phyloP scores from a whole-genome alignment of 2,113 vertebrate species.

The Dipodomys stephensi region DNA sequence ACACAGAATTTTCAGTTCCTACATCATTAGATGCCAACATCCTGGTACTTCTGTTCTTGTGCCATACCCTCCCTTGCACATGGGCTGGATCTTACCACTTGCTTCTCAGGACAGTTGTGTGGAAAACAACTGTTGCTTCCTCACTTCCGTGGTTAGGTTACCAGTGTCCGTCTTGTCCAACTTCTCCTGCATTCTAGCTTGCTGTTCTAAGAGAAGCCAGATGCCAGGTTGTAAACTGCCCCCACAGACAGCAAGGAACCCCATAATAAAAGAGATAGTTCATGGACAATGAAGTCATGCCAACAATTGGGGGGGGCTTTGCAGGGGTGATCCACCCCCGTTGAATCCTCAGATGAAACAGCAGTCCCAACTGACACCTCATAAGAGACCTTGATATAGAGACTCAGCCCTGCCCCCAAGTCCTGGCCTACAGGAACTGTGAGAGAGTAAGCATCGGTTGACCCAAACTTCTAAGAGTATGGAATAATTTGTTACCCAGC shows the following conservation, averaged over 20 bases:
- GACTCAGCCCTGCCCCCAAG: background rate
- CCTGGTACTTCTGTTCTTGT: background rate
- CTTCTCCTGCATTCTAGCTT: background rate
- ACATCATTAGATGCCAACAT: background rate
- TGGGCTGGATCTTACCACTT: background rate
- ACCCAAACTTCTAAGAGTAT: background rate
- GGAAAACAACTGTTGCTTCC: too few species aligned
- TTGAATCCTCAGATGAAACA: fast-evolving
- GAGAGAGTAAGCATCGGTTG: background rate
- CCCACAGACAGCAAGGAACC: background rate
- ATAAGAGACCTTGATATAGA: background rate
- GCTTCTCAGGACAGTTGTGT: background rate
- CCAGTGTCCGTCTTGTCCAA: background rate
- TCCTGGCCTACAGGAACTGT: background rate
- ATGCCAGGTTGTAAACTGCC: background rate
- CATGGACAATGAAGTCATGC: background rate
- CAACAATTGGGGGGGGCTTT: background rate
- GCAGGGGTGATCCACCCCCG: background rate
- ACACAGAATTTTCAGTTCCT: background rate
- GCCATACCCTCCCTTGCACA: background rate
- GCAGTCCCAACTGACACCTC: background rate
- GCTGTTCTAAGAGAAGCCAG: background rate
- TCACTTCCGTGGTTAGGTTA: too few species aligned
- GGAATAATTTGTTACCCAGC: background rate
- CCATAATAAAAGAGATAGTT: background rate